Evolutionary conservation across 1,140 invertebrate genomes (phyloP).

Genomic region (Drosophila sechellia): DNA sequence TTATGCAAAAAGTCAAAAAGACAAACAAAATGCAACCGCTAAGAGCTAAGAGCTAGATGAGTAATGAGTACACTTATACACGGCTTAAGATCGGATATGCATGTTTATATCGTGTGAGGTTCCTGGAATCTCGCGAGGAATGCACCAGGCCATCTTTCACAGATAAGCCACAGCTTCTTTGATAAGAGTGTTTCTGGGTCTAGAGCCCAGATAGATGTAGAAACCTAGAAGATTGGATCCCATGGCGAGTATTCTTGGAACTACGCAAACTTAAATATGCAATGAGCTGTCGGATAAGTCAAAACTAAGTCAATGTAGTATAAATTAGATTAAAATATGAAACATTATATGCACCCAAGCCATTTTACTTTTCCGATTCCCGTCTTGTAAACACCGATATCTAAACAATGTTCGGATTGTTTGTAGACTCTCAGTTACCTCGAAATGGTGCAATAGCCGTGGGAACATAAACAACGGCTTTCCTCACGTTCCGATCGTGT

Average conservation of each 20-base stretch:
- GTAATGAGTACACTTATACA: conserved; percentile 69
- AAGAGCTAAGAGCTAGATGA: conserved; percentile 56
- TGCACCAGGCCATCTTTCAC: conserved; percentile 15
- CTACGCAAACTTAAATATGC: no score
- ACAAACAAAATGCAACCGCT: conserved; percentile 27
- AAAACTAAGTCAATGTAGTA: no score
- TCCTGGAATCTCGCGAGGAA: conserved; percentile 50
- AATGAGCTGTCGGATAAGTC: no score
- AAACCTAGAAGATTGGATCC: not conserved
- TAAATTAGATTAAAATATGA: no score
- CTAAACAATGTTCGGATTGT: conserved; percentile 12
- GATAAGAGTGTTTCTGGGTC: conserved; percentile 16
- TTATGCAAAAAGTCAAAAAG: conserved; percentile 66
- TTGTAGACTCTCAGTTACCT: conserved; percentile 39
- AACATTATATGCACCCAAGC: no score
- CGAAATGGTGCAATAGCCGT: conserved; percentile 59
- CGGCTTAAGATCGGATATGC: conserved; percentile 32
- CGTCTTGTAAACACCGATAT: not conserved
- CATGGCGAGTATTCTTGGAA: conserved; percentile 16
- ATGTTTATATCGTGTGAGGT: conserved; percentile 13
- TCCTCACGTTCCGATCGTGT: conserved; percentile 39
- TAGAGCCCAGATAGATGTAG: not conserved
- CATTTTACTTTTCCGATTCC: no score
- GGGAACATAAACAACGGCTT: conserved; percentile 72
- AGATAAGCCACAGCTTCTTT: conserved; percentile 25